These are phyloP conservation scores for Misgurnus mizolepis DNA, from an alignment of 2,113 vertebrate species.

Conservation along the genomic window DNA sequence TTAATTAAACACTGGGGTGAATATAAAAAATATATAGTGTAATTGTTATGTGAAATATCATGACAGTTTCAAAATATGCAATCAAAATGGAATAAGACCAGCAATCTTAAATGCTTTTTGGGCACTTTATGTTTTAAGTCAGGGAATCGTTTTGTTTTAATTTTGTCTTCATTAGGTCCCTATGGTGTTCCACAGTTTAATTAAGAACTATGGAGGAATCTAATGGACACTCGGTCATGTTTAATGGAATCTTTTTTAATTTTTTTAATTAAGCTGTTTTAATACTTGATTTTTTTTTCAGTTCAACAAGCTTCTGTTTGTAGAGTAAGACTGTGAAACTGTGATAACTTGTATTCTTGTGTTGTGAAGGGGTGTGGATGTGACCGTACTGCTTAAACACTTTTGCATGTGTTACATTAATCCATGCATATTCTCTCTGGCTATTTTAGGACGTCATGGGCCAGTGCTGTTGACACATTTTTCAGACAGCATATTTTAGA, in stretches of 20 bases:
- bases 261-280: constrained; percentile 27
- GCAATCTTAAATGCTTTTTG: constrained; percentile 48
- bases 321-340: constrained; percentile 69
- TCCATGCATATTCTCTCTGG: constrained; percentile 44
- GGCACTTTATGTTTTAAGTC: constrained; percentile 77
- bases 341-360: constrained; percentile 28
- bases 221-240: constrained; percentile 17
- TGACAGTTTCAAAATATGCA: constrained; percentile 9
- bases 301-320: constrained; percentile 39
- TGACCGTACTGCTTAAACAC: constrained; percentile 44
- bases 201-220: constrained; percentile 24
- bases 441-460: constrained; percentile 47
- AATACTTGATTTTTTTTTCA: constrained; percentile 34
- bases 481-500: constrained; percentile 22
- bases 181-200: constrained; percentile 20
- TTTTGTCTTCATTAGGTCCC: constrained; percentile 33
- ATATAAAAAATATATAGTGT: constrained; percentile 27
- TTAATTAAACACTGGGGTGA: constrained; percentile 57
- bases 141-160: constrained; percentile 63
- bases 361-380: constrained; percentile 35
- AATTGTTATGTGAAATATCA: constrained; percentile 27
- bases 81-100: constrained; percentile 8
- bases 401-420: constrained; percentile 54
- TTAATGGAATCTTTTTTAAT: constrained; percentile 36
- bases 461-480: constrained; percentile 43